Conservation (phyloP, 2,113 vertebrate genomes). For the Amazona vittata region DNA sequence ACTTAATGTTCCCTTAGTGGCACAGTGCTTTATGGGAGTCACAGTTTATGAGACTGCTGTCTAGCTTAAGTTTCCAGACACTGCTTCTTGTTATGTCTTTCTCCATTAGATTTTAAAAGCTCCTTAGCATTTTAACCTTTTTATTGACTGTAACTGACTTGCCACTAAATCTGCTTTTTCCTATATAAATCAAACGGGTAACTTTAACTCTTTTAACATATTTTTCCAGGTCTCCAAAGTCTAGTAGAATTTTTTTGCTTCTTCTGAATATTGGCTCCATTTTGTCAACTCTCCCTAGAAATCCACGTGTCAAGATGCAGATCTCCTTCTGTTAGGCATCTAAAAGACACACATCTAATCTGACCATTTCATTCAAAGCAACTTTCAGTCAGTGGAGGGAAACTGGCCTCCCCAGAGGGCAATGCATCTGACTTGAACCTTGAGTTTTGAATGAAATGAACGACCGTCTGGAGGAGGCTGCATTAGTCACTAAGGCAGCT, state of each 20-base stretch:
- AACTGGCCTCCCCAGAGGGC: not conserved
- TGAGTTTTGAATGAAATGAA: not conserved
- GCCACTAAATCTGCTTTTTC: constrained; percentile 18
- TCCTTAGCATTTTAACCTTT: constrained; percentile 39
- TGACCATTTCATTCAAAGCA: not conserved
- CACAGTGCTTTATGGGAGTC: not conserved
- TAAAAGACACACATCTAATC: not conserved
- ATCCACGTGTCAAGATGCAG: not conserved
- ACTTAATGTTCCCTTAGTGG: not conserved
- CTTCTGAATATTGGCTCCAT: not conserved
- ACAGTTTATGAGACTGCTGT: not conserved
- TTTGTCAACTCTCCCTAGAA: not conserved
- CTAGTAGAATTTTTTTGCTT: not conserved
- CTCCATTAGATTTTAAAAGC: constrained; percentile 11
- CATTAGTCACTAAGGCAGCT: not conserved
- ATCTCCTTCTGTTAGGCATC: not conserved
- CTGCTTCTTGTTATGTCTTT: not conserved
- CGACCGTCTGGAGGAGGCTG: not conserved
- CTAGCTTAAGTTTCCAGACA: not conserved
- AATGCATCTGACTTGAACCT: not conserved
- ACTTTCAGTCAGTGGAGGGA: not conserved
- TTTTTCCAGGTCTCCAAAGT: not conserved
- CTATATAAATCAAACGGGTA: not conserved
- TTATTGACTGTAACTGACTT: constrained; percentile 8
- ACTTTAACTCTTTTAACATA: not conserved